These are phyloP conservation scores for Rhaphigaster nebulosa DNA, from an alignment of 2,888 invertebrate species.

Conservation along the genomic window DNA sequence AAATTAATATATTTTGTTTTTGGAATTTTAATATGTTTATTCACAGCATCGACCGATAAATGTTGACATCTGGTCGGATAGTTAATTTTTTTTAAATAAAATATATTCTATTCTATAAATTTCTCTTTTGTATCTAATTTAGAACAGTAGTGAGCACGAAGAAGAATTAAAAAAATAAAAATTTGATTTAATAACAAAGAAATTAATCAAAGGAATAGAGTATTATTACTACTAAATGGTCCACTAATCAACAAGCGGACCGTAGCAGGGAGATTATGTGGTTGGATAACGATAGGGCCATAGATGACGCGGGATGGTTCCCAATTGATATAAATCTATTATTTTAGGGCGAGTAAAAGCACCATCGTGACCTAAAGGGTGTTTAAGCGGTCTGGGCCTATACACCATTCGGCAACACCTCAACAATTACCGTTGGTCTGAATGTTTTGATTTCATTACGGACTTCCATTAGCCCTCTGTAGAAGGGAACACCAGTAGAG, in stretches of 20 bases:
- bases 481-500: not conserved
- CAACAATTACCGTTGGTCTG: not conserved
- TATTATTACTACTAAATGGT: not conserved
- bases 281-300: not conserved
- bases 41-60: too few species aligned
- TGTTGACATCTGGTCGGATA: too few species aligned
- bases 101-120: too few species aligned
- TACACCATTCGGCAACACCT: too few species aligned
- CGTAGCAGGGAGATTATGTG: not conserved
- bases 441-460: constrained; percentile 5
- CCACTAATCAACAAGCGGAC: not conserved
- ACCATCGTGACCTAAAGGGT: not conserved
- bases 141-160: too few species aligned
- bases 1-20: too few species aligned
- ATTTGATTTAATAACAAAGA: too few species aligned
- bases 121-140: too few species aligned
- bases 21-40: too few species aligned
- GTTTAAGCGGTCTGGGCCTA: not conserved
- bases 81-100: too few species aligned
- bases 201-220: too few species aligned
- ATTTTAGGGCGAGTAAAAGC: not conserved
- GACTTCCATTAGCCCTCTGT: not conserved
- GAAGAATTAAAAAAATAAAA: not conserved
- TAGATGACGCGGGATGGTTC: not conserved
- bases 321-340: constrained; percentile 1